Evolutionary conservation across 2,113 vertebrate genomes (phyloP).

Genomic region (Phrynosoma platyrhinos): DNA sequence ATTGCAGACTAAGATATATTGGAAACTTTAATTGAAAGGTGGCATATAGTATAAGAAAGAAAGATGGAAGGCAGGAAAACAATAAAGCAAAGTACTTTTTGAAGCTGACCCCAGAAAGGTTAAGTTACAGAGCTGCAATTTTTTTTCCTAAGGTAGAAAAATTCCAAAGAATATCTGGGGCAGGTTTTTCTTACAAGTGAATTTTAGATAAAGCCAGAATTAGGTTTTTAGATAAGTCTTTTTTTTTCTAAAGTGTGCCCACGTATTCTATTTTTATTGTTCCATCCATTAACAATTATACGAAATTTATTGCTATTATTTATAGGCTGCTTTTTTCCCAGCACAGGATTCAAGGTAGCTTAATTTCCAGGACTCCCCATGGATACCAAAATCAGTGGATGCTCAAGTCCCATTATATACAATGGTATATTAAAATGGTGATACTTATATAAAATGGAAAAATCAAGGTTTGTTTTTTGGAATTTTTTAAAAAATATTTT

Average conservation of each 20-base stretch:
- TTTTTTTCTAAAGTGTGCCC: not conserved
- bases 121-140: not conserved
- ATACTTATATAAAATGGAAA: too few species aligned
- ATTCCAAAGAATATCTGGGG: not conserved
- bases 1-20: not conserved
- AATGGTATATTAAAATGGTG: too few species aligned
- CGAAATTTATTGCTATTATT: too few species aligned
- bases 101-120: not conserved
- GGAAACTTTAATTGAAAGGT: not conserved
- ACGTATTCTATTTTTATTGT: not conserved
- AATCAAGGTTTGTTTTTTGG: too few species aligned
- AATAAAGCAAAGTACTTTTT: not conserved
- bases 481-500: too few species aligned
- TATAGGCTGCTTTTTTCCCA: too few species aligned
- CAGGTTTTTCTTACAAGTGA: too few species aligned
- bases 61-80: not conserved
- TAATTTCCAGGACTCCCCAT: too few species aligned
- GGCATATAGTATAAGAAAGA: not conserved
- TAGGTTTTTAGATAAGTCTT: accelerated
- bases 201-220: not conserved
- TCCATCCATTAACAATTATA: not conserved
- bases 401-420: too few species aligned
- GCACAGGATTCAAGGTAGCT: too few species aligned
- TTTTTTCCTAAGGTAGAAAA: not conserved
- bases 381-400: too few species aligned